These are phyloP conservation scores for Paragorgia papillata DNA, from an alignment of 92 coral and sea anemone species.

Conservation along the genomic window DNA sequence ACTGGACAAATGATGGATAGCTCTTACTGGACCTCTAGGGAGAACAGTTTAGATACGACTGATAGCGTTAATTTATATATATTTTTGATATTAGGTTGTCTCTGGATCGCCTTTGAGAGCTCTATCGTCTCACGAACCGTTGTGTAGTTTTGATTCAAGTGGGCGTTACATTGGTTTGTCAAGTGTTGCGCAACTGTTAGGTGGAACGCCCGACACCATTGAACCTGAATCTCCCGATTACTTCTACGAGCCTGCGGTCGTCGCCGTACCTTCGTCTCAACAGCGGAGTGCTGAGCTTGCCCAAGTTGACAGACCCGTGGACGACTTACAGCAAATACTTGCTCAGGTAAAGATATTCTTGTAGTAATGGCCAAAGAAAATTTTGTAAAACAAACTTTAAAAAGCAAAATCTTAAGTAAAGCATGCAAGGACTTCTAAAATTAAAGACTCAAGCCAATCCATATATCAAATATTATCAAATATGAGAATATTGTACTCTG, in stretches of 20 bases:
- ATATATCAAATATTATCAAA: too few relatives aligned
- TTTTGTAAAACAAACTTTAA: too few relatives aligned
- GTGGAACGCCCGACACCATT: background rate
- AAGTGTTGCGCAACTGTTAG: constrained; percentile 26
- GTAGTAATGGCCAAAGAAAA: too few relatives aligned
- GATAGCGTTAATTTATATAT: too few relatives aligned
- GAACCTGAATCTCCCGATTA: constrained; percentile 31
- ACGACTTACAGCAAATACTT: background rate
- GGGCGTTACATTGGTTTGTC: constrained; percentile 71
- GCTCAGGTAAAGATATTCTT: background rate
- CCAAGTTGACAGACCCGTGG: background rate
- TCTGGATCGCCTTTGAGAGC: constrained; percentile 76
- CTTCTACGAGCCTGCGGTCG: background rate
- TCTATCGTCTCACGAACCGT: constrained; percentile 79
- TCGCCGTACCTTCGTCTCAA: background rate
- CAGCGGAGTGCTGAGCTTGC: constrained; percentile 17
- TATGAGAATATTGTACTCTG: too few relatives aligned
- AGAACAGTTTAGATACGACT: too few relatives aligned
- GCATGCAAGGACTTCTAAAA: too few relatives aligned
- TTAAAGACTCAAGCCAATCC: too few relatives aligned
- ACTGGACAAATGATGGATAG: too few relatives aligned
- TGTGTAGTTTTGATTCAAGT: constrained; percentile 69
- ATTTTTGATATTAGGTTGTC: constrained; percentile 60
- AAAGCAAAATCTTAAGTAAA: too few relatives aligned
- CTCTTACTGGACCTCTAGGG: too few relatives aligned